Conservation (phyloP, 2,113 vertebrate species). For the Cynopterus brachyotis region DNA sequence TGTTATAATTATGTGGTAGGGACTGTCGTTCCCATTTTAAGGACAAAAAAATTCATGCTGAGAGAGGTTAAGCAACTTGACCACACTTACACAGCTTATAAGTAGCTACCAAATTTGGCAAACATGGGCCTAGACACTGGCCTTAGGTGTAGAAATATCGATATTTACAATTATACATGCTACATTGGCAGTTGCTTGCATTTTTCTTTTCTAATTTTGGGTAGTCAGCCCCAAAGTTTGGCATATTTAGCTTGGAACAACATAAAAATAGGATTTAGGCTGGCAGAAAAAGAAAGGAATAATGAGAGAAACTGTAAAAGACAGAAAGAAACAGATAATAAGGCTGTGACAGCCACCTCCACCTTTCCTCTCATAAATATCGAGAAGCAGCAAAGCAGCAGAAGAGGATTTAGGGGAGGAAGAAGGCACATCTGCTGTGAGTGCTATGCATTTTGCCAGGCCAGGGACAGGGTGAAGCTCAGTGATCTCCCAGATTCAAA, state of each 20-base stretch:
- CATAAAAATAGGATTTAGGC: background rate
- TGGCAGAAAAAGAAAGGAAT: background rate
- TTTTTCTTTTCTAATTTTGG: background rate
- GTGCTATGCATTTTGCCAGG: background rate
- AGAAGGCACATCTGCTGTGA: rapidly evolving
- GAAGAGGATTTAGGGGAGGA: background rate
- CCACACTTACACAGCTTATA: background rate
- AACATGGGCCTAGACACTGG: background rate
- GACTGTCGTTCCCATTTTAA: background rate
- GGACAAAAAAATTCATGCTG: background rate
- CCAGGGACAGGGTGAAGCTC: background rate
- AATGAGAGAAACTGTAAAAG: background rate
- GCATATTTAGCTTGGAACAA: background rate
- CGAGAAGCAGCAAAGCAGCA: background rate
- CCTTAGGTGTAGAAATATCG: background rate
- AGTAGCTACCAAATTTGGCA: background rate
- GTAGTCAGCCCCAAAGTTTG: background rate
- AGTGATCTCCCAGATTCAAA: background rate
- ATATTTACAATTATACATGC: background rate
- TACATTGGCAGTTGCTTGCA: background rate
- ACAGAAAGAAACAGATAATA: background rate
- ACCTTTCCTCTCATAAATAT: background rate
- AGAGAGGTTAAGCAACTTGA: background rate
- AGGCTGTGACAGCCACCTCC: rapidly evolving
- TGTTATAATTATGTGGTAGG: background rate